Percentiles rank a stretch among this genome's conserved stretches.
phyloP scores from a whole-genome alignment of 2,888 invertebrate species.

The Eupithecia subumbrata region DNA sequence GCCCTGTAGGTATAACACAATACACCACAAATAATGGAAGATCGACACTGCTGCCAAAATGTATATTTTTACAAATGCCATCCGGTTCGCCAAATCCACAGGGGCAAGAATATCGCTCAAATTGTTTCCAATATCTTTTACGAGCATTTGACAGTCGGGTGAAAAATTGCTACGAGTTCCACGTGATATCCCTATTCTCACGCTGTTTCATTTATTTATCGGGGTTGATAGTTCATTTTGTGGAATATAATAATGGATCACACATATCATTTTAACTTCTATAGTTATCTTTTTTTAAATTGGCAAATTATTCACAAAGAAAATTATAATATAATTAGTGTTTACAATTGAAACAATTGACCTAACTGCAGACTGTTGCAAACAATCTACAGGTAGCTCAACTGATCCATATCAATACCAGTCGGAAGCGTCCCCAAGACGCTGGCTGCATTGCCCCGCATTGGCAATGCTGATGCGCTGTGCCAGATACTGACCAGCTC shows the following conservation, averaged over 20 bases:
- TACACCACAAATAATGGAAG: slow-evolving; percentile 13
- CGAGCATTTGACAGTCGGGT: slow-evolving; percentile 75
- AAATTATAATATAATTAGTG: no score
- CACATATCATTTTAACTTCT: background rate
- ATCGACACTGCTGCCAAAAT: slow-evolving; percentile 18
- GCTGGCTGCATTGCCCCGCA: no score
- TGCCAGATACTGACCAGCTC: no score
- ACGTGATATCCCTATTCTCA: slow-evolving; percentile 67
- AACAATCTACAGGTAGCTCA: no score
- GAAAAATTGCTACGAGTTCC: slow-evolving; percentile 72
- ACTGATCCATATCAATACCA: no score
- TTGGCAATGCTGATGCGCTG: no score
- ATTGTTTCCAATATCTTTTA: slow-evolving; percentile 81
- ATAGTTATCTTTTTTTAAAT: no score
- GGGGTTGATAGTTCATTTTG: slow-evolving; percentile 6
- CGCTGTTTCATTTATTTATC: slow-evolving; percentile 56
- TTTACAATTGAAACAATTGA: no score
- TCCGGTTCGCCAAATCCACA: slow-evolving; percentile 56
- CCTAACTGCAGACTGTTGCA: no score
- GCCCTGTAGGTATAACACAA: background rate
- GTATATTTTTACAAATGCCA: slow-evolving; percentile 61
- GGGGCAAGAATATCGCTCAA: slow-evolving; percentile 70
- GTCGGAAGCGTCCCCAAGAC: no score
- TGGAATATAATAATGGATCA: background rate
- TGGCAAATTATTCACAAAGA: no score